Evolutionary conservation across 2,888 invertebrate species (phyloP), one percentile per base, ranked within the genome.

Genomic region (Synergus itoensis): DNA sequence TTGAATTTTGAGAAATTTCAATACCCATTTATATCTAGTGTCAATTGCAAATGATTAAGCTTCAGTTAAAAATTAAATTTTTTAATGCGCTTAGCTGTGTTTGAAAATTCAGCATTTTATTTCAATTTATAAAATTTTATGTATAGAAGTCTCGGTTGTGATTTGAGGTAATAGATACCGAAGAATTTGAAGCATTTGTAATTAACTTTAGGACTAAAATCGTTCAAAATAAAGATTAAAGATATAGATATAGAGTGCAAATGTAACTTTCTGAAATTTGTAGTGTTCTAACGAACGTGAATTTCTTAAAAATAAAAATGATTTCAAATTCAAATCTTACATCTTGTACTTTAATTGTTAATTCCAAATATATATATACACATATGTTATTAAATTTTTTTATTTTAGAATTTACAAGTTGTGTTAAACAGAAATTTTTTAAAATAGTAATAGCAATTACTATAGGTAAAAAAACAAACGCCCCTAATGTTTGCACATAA

Each of bases 251-350:
- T 69, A 69, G 48, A 69, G 69, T 48, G 69, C 9, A 73, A 73
- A 48, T 73, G 73, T 73, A 73, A 73, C 53, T 73, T 73, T 73
- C 53, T 73, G 73, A 73, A 73, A 28, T 69, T 69, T 69, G 69
- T 69, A 69, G 48, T 28, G 69, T 69, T 69, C 48, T 69, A 48
- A 48, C 8, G 48, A 69, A 69, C 45, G 28, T 53, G 73, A 18
- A 53, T 73, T 73, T 73, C 48, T 73, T 53, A 40, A 73, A 40
- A 73, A 73, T 73, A 73, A 73, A 73, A 73, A 73, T 53, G 53
- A 73, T 53, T 73, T 36, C 53, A 73, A 73, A 53, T 73, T 73
- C 36, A 28, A 40, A 36, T 40, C 5, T 73, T 48, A 36, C 12
- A 69, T 48, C 16, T 73, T 73, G 21, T 45, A 45, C 45, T 48